phyloP scores from a whole-genome alignment of 2,888 invertebrate species.

The Rotaria magnacalcarata region DNA sequence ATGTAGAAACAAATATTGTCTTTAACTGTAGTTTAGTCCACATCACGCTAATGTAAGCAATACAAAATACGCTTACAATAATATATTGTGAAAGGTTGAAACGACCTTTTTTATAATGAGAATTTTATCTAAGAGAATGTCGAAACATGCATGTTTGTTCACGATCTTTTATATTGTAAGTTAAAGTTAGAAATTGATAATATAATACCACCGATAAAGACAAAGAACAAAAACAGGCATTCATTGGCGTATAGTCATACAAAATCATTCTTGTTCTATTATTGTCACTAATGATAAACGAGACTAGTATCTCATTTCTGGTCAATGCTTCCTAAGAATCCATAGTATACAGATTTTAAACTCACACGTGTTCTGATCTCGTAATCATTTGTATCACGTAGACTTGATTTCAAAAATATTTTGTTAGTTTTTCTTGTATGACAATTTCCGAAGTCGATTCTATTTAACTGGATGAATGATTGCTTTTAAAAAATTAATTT shows the following conservation, averaged over 20 bases:
- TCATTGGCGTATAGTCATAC: background rate
- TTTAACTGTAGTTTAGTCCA: background rate
- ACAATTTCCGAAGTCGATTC: too few relatives aligned
- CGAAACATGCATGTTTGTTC: background rate
- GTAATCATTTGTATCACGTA: too few relatives aligned
- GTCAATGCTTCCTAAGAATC: too few relatives aligned
- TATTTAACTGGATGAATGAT: too few relatives aligned
- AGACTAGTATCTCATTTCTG: too few relatives aligned
- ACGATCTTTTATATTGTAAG: background rate
- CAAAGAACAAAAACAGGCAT: background rate
- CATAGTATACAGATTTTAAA: too few relatives aligned
- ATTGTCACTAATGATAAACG: too few relatives aligned
- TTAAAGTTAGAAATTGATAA: background rate
- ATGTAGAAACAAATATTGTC: background rate
- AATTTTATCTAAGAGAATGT: conserved; percentile 5
- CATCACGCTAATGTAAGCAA: background rate
- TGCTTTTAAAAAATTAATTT: too few relatives aligned
- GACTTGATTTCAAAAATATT: too few relatives aligned
- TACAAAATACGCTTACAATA: background rate
- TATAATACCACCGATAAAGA: background rate
- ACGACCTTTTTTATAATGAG: background rate
- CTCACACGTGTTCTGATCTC: too few relatives aligned
- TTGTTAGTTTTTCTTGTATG: too few relatives aligned
- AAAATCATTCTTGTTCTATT: background rate
- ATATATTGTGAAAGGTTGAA: background rate